These are phyloP conservation scores for Charina bottae DNA, from an alignment of 2,113 vertebrate genomes.

Conservation along the genomic window DNA sequence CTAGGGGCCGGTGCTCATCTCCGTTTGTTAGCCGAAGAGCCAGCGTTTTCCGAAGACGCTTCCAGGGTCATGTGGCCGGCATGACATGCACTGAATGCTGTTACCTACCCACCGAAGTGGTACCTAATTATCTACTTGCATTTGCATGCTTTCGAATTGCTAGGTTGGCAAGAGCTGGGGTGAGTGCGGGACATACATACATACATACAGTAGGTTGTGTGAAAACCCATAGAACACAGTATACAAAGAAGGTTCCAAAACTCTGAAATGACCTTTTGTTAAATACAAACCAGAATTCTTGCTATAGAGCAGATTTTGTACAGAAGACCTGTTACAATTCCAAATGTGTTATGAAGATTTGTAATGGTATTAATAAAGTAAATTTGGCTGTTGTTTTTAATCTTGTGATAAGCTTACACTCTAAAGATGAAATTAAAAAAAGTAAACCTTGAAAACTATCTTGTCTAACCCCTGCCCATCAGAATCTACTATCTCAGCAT, in stretches of 20 bases:
- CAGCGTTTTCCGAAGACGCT: too few relatives aligned
- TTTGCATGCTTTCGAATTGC: too few relatives aligned
- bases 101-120: too few relatives aligned
- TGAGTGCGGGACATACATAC: too few relatives aligned
- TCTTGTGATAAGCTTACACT: background rate
- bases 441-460: background rate
- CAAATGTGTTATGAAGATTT: background rate
- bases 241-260: background rate
- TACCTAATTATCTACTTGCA: too few relatives aligned
- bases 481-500: background rate
- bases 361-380: conserved; percentile 10
- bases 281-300: background rate
- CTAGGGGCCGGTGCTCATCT: too few relatives aligned
- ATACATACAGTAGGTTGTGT: background rate
- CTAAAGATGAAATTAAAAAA: background rate
- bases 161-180: too few relatives aligned
- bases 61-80: too few relatives aligned
- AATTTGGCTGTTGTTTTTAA: background rate
- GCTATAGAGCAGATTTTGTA: background rate
- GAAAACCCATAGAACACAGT: background rate
- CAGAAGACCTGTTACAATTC: background rate
- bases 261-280: background rate
- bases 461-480: background rate
- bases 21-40: too few relatives aligned
- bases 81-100: too few relatives aligned